Evolutionary conservation across 2,888 invertebrate genomes (phyloP), one percentile per base, ranked within the genome.

Genomic region (Sacculina carcini): DNA sequence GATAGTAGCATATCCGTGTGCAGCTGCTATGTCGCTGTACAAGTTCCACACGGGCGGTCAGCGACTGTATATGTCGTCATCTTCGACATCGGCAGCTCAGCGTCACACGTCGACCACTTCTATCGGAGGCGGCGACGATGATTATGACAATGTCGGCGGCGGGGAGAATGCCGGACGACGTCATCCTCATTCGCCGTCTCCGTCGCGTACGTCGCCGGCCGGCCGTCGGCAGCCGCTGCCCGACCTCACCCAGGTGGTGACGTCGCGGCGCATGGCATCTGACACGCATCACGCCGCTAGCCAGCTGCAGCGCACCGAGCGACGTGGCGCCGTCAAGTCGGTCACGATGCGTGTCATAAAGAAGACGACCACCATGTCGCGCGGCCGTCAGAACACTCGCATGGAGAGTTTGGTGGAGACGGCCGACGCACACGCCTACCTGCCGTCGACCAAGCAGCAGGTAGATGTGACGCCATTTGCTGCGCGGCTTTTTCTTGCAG

Each of bases 291-390:
- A 55, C 19, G 54, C 52, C 34, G 53, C 54, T 5, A 53, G 53
- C 48, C 54, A 57, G 46, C 52, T 54, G 44, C 54, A 55, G 36
- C 49, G 56, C n/a, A 53, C 55, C 19, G 56, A 57, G 31, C 52
- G 55, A 19, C 51, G 51, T 7, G 56, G 56, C 24, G 53, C 52
- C 47, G 52, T 57, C 31, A 57, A 57, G 51, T 55, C 55, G 36
- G 52, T 55, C 29, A 57, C 55, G 7, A 57, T 55, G 26, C 40
- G 56, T 10, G 55, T 57, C 31, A 54, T 57, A 34, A 57, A 57
- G 52, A 57, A 57, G 42, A 57, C 56, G 9, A 57, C 56, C 9
- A 55, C 55, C 24, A 53, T 57, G 50, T 55, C 56, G 26, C 49
- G 55, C 9, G 56, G 56, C 34, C 55, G 55, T 48, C 56, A 57